These are phyloP conservation scores for Brotula barbata DNA, from an alignment of 2,797 vertebrate genomes.

Conservation along the genomic window DNA sequence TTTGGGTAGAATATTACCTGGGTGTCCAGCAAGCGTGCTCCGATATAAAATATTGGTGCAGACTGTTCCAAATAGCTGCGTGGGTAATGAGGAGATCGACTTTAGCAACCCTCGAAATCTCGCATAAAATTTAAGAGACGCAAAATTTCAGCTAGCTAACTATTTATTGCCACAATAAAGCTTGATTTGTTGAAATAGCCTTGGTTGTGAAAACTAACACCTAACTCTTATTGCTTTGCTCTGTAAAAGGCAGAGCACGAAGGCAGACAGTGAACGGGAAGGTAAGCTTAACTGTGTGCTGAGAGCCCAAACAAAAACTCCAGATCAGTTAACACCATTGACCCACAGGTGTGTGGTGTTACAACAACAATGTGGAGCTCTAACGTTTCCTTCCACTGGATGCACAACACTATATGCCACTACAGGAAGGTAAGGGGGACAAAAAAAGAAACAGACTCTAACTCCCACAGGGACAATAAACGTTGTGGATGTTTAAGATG, in stretches of 20 bases:
- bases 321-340: slow-evolving; percentile 61
- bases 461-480: slow-evolving; percentile 44
- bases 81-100: no score
- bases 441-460: slow-evolving; percentile 29
- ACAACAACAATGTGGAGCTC: slow-evolving; percentile 51
- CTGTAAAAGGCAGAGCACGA: slow-evolving; percentile 27
- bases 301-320: slow-evolving; percentile 48
- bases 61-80: no score
- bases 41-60: no score
- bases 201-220: slow-evolving; percentile 24
- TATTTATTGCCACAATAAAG: slow-evolving; percentile 1
- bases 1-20: no score
- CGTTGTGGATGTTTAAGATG: slow-evolving; percentile 47
- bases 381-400: slow-evolving; percentile 51
- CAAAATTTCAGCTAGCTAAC: not conserved
- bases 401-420: slow-evolving; percentile 15
- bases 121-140: not conserved
- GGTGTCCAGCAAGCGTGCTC: no score
- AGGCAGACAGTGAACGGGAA: slow-evolving; percentile 42
- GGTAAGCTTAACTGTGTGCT: slow-evolving; percentile 46
- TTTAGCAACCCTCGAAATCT: not conserved
- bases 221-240: slow-evolving; percentile 5
- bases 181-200: not conserved
- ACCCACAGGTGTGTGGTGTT: slow-evolving; percentile 61
- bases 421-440: slow-evolving; percentile 46